A percentile compares a stretch with the other conserved stretches of the same genome.
Conservation (phyloP, 1,140 invertebrate genomes). For the Zaprionus camerounensis region DNA sequence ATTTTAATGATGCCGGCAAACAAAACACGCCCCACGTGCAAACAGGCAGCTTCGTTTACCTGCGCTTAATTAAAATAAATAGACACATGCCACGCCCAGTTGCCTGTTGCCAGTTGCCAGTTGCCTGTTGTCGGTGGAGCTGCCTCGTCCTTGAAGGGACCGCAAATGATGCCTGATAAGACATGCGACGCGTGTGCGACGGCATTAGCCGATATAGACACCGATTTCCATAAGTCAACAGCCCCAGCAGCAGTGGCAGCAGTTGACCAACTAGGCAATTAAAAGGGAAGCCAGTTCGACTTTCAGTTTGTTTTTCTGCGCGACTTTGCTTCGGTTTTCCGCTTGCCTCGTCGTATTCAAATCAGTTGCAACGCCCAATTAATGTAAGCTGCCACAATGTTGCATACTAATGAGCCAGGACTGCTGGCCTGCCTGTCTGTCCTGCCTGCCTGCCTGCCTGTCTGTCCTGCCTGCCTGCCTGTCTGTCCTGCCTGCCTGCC, state of each 20-base stretch:
- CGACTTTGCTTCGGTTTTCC: constrained; percentile 10
- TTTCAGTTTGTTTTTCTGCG: constrained; percentile 24
- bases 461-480: too few species aligned
- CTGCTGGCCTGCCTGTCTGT: constrained; percentile 10
- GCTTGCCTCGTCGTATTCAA: constrained; percentile 67
- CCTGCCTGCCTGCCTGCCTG: too few species aligned
- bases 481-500: too few species aligned
- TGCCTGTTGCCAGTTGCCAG: not conserved
- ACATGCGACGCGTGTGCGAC: constrained; percentile 63
- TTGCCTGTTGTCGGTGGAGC: not conserved
- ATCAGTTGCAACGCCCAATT: constrained; percentile 83
- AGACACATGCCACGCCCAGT: constrained; percentile 58
- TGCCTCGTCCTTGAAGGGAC: constrained; percentile 57
- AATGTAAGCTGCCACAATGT: constrained; percentile 78
- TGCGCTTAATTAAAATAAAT: constrained; percentile 80
- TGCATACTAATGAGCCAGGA: constrained; percentile 78
- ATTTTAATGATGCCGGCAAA: constrained; percentile 60
- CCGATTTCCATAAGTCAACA: constrained; percentile 82
- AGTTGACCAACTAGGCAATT: constrained; percentile 57
- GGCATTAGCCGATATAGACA: constrained; percentile 78
- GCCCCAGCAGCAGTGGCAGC: not conserved
- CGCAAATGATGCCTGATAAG: constrained; percentile 39
- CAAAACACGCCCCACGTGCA: constrained; percentile 47
- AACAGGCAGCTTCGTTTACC: constrained; percentile 61
- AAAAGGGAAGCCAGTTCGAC: constrained; percentile 37